Conservation (phyloP, 2,888 invertebrate species). For the Latheticus oryzae region DNA sequence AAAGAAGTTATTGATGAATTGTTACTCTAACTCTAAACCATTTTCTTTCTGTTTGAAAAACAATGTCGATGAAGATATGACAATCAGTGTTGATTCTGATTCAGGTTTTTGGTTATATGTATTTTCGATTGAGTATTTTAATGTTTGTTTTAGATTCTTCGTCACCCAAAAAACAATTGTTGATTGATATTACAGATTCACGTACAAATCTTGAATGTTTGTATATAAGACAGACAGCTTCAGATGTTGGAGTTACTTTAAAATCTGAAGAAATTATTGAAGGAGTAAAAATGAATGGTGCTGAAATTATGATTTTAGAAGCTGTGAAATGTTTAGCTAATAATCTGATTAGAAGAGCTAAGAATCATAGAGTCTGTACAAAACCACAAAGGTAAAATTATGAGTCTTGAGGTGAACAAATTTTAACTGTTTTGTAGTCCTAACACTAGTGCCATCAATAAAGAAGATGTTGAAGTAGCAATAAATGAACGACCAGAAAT, state of each 20-base stretch:
- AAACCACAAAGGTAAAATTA: too few relatives aligned
- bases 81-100: conserved; percentile 45
- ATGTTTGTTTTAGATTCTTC: conserved; percentile 33
- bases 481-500: conserved; percentile 54
- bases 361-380: conserved; percentile 53
- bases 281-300: conserved; percentile 64
- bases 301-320: conserved; percentile 68
- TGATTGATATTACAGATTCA: conserved; percentile 51
- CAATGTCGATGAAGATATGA: conserved; percentile 33
- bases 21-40: conserved; percentile 38
- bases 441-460: conserved; percentile 39
- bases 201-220: conserved; percentile 58
- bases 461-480: conserved; percentile 49
- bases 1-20: conserved; percentile 46
- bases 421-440: conserved; percentile 19
- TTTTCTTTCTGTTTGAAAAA: too few relatives aligned
- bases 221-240: conserved; percentile 64
- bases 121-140: conserved; percentile 13
- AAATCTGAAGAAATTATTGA: conserved; percentile 66
- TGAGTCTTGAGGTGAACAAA: conserved; percentile 47
- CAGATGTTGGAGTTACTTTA: conserved; percentile 65
- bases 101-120: conserved; percentile 27
- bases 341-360: conserved; percentile 63
- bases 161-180: conserved; percentile 35
- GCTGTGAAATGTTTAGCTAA: conserved; percentile 69